Evolutionary conservation across 2,113 vertebrate genomes (phyloP).

Genomic region (Oriolus oriolus): DNA sequence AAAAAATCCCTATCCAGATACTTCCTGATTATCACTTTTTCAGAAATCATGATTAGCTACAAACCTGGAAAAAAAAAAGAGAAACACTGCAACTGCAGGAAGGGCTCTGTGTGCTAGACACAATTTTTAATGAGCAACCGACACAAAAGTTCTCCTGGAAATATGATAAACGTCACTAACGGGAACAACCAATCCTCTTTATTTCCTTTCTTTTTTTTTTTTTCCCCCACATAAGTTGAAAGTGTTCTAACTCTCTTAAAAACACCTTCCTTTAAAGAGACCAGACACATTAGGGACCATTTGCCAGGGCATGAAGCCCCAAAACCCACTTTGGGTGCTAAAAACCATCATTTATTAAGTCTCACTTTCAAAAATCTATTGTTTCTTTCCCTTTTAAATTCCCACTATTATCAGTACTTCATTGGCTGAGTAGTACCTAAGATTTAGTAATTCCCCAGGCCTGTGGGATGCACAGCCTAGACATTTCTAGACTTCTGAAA

Average conservation of each 20-base stretch:
- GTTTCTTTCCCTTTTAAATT: neutral
- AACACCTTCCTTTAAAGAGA: neutral
- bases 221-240: neutral
- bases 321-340: neutral
- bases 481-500: neutral
- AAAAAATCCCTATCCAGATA: neutral
- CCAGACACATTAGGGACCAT: rapidly evolving
- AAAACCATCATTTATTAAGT: neutral
- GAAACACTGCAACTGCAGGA: neutral
- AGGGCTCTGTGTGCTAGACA: neutral
- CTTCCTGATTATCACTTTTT: neutral
- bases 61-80: neutral
- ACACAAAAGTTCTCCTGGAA: neutral
- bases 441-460: neutral
- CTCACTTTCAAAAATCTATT: neutral
- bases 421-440: neutral
- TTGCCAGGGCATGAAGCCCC: neutral
- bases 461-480: neutral
- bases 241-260: neutral
- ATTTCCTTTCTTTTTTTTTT: neutral
- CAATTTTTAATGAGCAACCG: neutral
- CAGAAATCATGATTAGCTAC: neutral
- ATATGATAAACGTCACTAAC: neutral
- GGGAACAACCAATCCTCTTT: neutral
- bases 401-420: neutral